Base-by-base conservation (phyloP, 64 coral and sea anemone species). In the Montipora cactus region DNA sequence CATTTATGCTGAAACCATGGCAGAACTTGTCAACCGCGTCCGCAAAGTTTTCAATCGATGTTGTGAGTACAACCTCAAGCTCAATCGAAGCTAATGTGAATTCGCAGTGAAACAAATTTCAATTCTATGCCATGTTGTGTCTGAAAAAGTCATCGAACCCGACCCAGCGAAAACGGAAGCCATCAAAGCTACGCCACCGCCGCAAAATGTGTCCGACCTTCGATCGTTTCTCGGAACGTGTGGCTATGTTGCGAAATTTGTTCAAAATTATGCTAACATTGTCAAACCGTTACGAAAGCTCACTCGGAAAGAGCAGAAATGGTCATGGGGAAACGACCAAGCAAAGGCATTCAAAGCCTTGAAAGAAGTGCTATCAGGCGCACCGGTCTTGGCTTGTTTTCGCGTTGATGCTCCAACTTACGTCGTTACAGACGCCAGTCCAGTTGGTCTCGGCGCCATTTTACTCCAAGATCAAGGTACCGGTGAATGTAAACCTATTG, bases 381-480 rank as follows among this genome's bases (percentile, higher is more conserved):
- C 15, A 72, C 25, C 25, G 25, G 25, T 25, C 25, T 25, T 25
- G 25, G 25, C 25, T 25, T 25, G 25, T 25, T 25, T 25, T 25
- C 25, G 25, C 25, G 25, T 25, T 25, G 25, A 25, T 25, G 25
- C 25, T 25, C 25, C 25, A 57, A 73, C 89, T 44, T 51, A n/a
- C 25, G 44, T 91, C 51, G 62, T 73, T 12, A 61, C 47, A 8
- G 78, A 94, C 79, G 85, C 84, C 8, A 19, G 44, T 44, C 92
- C 67, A 57, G 3, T 62, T 14, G 44, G 25, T 25, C 25, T 25
- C 25, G 25, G 25, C 25, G 25, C 25, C 25, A 25, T 25, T 25
- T 25, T 25, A 25, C 25, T 25, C 25, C 25, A 25, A 25, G 25
- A 25, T 25, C 25, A 25, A 25, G 25, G 25, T 25, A 25, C 25